Evolutionary conservation across 2,113 vertebrate genomes (phyloP).

Genomic region (Mesembrinibis cayennensis): DNA sequence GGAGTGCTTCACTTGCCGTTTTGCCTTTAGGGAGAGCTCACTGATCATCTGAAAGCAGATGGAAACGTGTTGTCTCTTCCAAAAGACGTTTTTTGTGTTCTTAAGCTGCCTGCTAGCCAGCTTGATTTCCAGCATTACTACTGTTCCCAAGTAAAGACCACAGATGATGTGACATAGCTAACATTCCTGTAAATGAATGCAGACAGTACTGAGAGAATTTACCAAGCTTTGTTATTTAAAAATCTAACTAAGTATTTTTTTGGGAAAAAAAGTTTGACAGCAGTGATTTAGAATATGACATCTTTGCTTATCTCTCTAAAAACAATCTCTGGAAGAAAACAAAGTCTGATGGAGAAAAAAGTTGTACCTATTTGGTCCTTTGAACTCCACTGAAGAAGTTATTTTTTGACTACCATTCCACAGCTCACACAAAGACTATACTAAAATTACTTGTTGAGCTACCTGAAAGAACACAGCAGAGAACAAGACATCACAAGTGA

Average conservation of each 20-base stretch:
- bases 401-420: not conserved
- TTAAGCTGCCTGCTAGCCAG: not conserved
- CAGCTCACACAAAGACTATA: not conserved
- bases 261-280: not conserved
- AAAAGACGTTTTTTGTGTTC: not conserved
- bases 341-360: not conserved
- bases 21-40: conserved; percentile 1
- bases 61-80: not conserved
- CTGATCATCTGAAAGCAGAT: not conserved
- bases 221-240: not conserved
- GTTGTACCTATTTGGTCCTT: not conserved
- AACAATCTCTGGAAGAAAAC: not conserved
- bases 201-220: not conserved
- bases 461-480: not conserved
- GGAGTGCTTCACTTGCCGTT: not conserved
- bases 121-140: not conserved
- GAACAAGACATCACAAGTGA: not conserved
- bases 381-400: not conserved
- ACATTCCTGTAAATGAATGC: not conserved
- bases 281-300: not conserved
- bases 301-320: not conserved
- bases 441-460: not conserved
- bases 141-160: not conserved
- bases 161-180: not conserved
- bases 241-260: not conserved